Evolutionary conservation across 2,888 invertebrate genomes (phyloP).

Genomic region (Temnothorax unifasciatus): DNA sequence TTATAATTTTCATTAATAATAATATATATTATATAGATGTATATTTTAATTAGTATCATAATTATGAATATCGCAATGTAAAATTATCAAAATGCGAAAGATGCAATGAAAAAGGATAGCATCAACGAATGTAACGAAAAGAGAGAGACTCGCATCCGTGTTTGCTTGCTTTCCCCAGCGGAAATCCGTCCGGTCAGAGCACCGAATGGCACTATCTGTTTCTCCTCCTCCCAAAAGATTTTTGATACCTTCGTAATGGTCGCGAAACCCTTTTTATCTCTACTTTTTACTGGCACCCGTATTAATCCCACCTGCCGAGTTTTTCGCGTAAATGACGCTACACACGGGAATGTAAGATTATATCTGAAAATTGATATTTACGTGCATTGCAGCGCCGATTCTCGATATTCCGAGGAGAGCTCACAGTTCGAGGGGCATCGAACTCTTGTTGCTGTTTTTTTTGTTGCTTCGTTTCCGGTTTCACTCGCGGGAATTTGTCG

Average conservation of each 20-base stretch:
- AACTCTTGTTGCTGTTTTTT: neutral
- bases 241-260: constrained; percentile 4
- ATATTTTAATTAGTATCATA: neutral
- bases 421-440: constrained; percentile 15
- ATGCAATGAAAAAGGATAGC: constrained; percentile 17
- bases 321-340: constrained; percentile 26
- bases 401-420: constrained; percentile 22
- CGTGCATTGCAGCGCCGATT: neutral
- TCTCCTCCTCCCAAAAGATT: constrained; percentile 53
- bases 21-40: neutral
- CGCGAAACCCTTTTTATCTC: constrained; percentile 13
- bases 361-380: constrained; percentile 51
- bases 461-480: constrained; percentile 9
- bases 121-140: constrained; percentile 7
- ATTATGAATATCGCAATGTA: neutral
- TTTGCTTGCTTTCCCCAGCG: constrained; percentile 66
- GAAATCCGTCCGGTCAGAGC: constrained; percentile 70
- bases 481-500: constrained; percentile 42
- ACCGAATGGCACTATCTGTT: constrained; percentile 74
- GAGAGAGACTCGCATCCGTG: constrained; percentile 66
- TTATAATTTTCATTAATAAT: constrained; percentile 8
- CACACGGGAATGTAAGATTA: constrained; percentile 31
- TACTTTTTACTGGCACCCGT: constrained; percentile 13
- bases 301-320: constrained; percentile 35
- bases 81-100: constrained; percentile 50